Percentiles rank a stretch among this genome's conserved stretches.
Conservation (phyloP, 2,797 vertebrate genomes). For the Tachyglossus aculeatus region DNA sequence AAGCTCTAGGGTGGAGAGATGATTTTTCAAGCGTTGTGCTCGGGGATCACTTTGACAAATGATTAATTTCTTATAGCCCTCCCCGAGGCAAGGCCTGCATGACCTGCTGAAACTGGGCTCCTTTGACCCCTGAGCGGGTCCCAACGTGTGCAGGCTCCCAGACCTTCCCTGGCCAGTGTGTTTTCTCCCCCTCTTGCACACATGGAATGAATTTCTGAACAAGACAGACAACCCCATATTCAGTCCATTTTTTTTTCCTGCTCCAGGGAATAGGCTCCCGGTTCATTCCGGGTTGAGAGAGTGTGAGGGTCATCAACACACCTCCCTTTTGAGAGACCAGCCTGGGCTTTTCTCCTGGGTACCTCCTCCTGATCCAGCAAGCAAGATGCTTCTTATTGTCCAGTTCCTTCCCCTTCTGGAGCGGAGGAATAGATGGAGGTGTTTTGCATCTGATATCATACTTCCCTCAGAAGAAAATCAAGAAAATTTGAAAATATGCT, state of each 20-base stretch:
- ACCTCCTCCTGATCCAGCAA: no score
- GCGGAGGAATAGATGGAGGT: no score
- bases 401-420: no score
- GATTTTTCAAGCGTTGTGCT: neutral
- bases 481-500: no score
- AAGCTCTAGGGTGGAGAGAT: neutral
- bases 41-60: neutral
- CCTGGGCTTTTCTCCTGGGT: neutral
- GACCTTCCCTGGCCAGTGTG: accelerated
- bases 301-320: neutral
- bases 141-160: accelerated
- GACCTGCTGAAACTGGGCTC: accelerated
- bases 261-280: neutral
- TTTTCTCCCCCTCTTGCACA: accelerated
- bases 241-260: neutral
- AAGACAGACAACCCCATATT: neutral
- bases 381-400: no score
- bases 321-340: neutral
- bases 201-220: neutral
- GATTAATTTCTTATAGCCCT: neutral
- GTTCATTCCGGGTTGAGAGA: neutral
- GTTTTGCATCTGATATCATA: no score
- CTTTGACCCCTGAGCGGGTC: neutral
- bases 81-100: accelerated
- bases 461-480: no score